These are phyloP conservation scores for Phengaris alcon DNA, from an alignment of 2,888 invertebrate species.

Conservation along the genomic window DNA sequence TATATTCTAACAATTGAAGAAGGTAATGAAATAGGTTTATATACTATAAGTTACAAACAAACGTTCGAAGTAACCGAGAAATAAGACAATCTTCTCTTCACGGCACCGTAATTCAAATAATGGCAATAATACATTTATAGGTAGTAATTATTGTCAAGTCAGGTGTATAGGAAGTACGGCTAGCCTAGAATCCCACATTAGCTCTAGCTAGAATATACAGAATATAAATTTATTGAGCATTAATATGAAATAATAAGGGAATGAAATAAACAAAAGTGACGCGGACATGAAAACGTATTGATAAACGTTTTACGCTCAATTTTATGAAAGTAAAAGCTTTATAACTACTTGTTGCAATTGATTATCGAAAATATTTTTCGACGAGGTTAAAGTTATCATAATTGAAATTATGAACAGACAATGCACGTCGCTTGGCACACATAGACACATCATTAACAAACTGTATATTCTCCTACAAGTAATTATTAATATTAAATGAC, in stretches of 20 bases:
- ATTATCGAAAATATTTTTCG: no score
- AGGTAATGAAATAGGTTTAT: slow-evolving; percentile 11
- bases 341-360: no score
- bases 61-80: neutral
- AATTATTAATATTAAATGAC: neutral
- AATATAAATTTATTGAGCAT: slow-evolving; percentile 31
- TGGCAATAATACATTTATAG: slow-evolving; percentile 23
- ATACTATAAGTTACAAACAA: neutral
- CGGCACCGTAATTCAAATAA: slow-evolving; percentile 24
- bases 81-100: slow-evolving; percentile 14
- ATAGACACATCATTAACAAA: neutral
- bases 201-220: slow-evolving; percentile 13
- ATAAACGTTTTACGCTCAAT: neutral
- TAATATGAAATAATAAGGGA: neutral
- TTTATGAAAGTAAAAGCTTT: neutral
- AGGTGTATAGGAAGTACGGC: slow-evolving; percentile 28
- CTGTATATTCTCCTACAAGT: neutral
- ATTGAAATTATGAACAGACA: neutral
- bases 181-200: slow-evolving; percentile 31
- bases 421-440: neutral
- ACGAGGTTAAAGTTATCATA: no score
- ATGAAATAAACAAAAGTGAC: slow-evolving; percentile 31
- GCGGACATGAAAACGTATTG: slow-evolving; percentile 31
- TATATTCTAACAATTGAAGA: neutral
- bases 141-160: slow-evolving; percentile 27